Evolutionary conservation across 2,888 invertebrate genomes (phyloP).

Genomic region (Celastrina argiolus): DNA sequence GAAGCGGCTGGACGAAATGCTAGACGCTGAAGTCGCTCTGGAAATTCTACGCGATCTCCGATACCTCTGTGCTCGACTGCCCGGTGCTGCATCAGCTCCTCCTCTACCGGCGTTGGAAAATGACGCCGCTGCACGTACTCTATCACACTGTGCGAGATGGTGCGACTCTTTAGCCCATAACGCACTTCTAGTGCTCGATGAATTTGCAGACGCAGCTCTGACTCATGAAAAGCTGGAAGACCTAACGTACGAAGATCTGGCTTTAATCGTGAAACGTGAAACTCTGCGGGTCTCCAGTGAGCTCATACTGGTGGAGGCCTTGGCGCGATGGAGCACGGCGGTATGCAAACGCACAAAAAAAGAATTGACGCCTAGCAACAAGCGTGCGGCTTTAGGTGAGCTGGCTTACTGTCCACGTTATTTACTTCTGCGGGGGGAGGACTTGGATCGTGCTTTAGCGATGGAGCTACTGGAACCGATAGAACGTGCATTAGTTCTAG

Average conservation of each 20-base stretch:
- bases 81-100: conserved; percentile 71
- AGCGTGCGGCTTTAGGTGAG: conserved; percentile 67
- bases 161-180: conserved; percentile 82
- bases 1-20: conserved; percentile 80
- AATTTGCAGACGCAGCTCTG: conserved; percentile 61
- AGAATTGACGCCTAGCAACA: conserved; percentile 64
- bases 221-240: conserved; percentile 71
- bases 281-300: conserved; percentile 82
- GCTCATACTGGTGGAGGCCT: conserved; percentile 78
- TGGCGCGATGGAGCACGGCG: conserved; percentile 75
- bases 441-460: conserved; percentile 77
- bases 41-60: conserved; percentile 79
- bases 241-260: conserved; percentile 80
- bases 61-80: conserved; percentile 63
- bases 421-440: conserved; percentile 80
- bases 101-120: conserved; percentile 62
- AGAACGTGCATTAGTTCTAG: conserved; percentile 64
- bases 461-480: conserved; percentile 67
- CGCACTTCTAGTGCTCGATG: conserved; percentile 78
- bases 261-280: conserved; percentile 81
- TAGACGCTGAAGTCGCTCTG: conserved; percentile 81
- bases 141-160: conserved; percentile 68
- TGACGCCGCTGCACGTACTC: conserved; percentile 56
- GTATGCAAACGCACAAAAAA: conserved; percentile 65
- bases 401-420: conserved; percentile 81